Evolutionary conservation across 2,888 invertebrate genomes (phyloP).

Genomic region (Eustalomyia histrio): DNA sequence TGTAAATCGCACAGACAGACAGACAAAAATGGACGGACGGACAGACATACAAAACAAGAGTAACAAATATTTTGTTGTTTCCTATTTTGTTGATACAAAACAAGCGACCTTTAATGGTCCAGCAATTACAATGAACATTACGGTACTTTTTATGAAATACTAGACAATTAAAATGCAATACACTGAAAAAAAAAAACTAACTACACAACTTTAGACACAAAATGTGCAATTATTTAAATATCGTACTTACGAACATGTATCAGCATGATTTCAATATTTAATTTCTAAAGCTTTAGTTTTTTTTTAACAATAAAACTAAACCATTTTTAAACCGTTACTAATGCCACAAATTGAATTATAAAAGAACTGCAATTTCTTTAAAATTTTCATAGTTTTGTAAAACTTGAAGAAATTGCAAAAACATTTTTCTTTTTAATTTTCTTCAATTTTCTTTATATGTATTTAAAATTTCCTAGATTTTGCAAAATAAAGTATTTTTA

Average conservation of each 20-base stretch:
- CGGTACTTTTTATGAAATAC: conserved; percentile 61
- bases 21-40: not conserved
- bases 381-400: not conserved
- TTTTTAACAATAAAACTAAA: not conserved
- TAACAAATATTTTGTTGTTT: conserved; percentile 51
- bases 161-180: conserved; percentile 59
- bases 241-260: not conserved
- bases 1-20: conserved; percentile 41
- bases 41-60: conserved; percentile 42
- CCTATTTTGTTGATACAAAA: conserved; percentile 64
- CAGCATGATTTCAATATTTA: conserved; percentile 4
- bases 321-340: not conserved
- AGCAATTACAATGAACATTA: conserved; percentile 70
- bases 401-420: not conserved
- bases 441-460: no score
- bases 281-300: not conserved
- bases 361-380: not conserved
- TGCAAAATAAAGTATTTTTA: conserved; percentile 1
- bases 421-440: not conserved
- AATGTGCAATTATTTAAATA: conserved; percentile 32
- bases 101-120: conserved; percentile 78
- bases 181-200: conserved; percentile 1
- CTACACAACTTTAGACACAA: conserved; percentile 23
- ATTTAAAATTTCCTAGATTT: not conserved
- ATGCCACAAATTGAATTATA: not conserved